Conservation (phyloP, 1,140 invertebrate species). For the Drosophila pruinosa region DNA sequence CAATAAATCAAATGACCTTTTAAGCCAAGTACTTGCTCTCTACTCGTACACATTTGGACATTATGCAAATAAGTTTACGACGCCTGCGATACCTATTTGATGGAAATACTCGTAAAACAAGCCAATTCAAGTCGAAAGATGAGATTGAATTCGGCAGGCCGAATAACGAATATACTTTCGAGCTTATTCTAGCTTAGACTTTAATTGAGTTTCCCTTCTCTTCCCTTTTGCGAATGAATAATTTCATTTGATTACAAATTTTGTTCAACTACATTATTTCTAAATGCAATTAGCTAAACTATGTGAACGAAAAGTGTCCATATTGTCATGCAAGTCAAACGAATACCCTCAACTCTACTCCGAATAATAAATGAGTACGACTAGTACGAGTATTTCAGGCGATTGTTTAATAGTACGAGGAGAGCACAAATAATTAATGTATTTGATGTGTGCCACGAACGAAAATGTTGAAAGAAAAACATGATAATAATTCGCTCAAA, state of each 20-base stretch:
- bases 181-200: not conserved
- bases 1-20: not conserved
- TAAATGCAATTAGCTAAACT: not conserved
- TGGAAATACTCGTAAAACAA: not conserved
- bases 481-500: constrained; percentile 27
- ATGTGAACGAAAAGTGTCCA: constrained; percentile 25
- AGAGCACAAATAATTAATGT: constrained; percentile 7
- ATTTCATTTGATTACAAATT: not conserved
- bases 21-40: too few relatives aligned
- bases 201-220: not conserved
- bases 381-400: not conserved
- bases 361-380: not conserved
- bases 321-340: constrained; percentile 9
- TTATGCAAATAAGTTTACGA: not conserved
- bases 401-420: not conserved
- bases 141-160: constrained; percentile 7
- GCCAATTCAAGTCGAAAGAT: not conserved
- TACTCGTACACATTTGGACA: not conserved
- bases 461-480: constrained; percentile 6
- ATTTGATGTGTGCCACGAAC: not conserved
- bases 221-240: not conserved
- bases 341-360: not conserved
- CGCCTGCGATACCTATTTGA: not conserved
- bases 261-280: not conserved
- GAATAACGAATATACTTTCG: not conserved